A percentile compares a stretch with the other conserved stretches of the same genome.
phyloP scores from a whole-genome alignment of 2,113 vertebrate species.

The Periophthalmodon schlosseri region DNA sequence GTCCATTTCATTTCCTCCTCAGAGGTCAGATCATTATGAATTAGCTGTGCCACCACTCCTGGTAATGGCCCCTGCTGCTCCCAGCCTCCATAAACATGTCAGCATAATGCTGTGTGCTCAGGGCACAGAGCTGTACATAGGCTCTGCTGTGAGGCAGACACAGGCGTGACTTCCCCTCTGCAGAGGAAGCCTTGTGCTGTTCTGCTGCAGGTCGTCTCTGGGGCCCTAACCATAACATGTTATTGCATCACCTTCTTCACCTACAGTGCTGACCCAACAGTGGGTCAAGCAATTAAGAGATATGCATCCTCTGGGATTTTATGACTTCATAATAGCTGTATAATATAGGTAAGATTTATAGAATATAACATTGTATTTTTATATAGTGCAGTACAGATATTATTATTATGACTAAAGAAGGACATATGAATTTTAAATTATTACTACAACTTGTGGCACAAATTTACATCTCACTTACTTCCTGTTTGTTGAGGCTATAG shows the following conservation, averaged over 20 bases:
- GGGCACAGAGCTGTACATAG: conserved; percentile 86
- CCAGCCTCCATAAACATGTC: conserved; percentile 93
- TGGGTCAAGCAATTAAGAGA: background rate
- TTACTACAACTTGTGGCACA: background rate
- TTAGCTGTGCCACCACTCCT: conserved; percentile 80
- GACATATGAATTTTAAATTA: background rate
- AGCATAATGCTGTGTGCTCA: conserved; percentile 93
- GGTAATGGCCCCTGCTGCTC: conserved; percentile 75
- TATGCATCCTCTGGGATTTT: background rate
- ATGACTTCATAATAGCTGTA: background rate
- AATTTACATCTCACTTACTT: conserved; percentile 27
- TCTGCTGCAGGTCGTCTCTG: conserved; percentile 31
- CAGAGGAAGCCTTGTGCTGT: conserved; percentile 55
- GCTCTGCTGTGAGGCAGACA: conserved; percentile 76
- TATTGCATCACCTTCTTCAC: conserved; percentile 41
- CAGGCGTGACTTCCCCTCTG: conserved; percentile 68
- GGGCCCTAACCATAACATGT: conserved; percentile 34
- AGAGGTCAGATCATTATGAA: conserved; percentile 73
- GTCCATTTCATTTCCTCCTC: conserved; percentile 74
- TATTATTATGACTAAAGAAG: background rate
- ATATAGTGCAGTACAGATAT: background rate
- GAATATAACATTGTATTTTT: background rate
- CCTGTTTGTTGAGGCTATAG: conserved; percentile 26
- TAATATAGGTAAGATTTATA: background rate
- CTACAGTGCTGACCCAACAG: background rate